phyloP scores from a whole-genome alignment of 2,888 invertebrate species.

The Epistrophe eligans region DNA sequence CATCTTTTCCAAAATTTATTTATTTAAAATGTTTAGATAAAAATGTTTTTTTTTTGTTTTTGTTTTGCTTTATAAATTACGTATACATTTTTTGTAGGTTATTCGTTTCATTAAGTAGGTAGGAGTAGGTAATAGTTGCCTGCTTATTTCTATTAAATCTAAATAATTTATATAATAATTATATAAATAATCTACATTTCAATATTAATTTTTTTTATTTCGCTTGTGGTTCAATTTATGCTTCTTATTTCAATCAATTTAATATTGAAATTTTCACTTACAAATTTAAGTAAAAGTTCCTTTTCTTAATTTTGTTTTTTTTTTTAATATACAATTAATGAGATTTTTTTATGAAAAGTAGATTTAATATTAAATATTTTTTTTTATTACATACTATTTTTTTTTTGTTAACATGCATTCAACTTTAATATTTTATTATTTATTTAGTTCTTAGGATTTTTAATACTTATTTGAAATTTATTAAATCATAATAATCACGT shows the following conservation, averaged over 20 bases:
- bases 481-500: slow-evolving; percentile 54
- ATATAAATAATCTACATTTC: neutral
- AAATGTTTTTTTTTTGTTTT: slow-evolving; percentile 25
- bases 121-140: slow-evolving; percentile 4
- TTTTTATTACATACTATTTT: neutral
- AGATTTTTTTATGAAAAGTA: neutral
- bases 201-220: slow-evolving; percentile 16
- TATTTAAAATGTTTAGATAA: slow-evolving; percentile 25
- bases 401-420: slow-evolving; percentile 15
- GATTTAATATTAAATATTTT: neutral
- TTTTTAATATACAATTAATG: neutral
- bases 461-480: slow-evolving; percentile 64
- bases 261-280: neutral
- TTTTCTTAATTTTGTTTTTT: neutral
- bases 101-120: slow-evolving; percentile 22
- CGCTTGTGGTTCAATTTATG: neutral
- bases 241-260: neutral
- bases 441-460: slow-evolving; percentile 60
- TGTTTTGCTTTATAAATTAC: slow-evolving; percentile 61
- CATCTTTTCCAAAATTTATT: neutral
- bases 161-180: neutral
- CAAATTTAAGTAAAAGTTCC: neutral
- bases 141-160: slow-evolving; percentile 39
- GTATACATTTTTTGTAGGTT: slow-evolving; percentile 68
- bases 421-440: slow-evolving; percentile 1